A percentile compares a stretch with the other conserved stretches of the same genome.
Evolutionary conservation across 2,113 vertebrate species (phyloP).

Genomic region (Nymphicus hollandicus): DNA sequence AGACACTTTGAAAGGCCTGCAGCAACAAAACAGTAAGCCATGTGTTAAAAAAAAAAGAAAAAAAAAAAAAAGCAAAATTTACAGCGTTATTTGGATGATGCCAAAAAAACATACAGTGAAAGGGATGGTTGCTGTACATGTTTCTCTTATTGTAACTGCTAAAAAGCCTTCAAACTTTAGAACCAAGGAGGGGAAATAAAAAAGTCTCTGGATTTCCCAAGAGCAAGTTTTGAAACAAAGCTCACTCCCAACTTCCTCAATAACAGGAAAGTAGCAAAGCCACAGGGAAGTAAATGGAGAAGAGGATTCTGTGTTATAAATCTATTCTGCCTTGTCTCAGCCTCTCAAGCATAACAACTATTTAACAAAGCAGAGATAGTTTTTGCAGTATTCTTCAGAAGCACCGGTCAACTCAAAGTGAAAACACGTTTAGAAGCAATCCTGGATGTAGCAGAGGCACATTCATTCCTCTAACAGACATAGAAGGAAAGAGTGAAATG

Average conservation of each 20-base stretch:
- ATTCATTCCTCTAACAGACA: neutral
- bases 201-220: neutral
- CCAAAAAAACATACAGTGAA: neutral
- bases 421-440: neutral
- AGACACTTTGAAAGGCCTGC: neutral
- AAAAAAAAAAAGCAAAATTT: neutral
- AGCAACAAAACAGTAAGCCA: neutral
- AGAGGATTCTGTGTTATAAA: neutral
- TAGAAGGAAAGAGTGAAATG: neutral
- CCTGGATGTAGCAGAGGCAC: neutral
- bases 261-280: slow-evolving; percentile 15
- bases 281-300: neutral
- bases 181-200: neutral
- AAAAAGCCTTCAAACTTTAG: neutral
- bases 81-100: neutral
- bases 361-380: neutral
- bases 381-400: neutral
- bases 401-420: neutral
- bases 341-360: neutral
- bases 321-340: neutral
- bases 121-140: neutral
- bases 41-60: neutral
- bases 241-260: neutral
- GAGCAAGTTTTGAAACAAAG: neutral
- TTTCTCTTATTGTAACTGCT: neutral